Evolutionary conservation across 2,113 vertebrate genomes (phyloP).

Genomic region (Plotosus lineatus): DNA sequence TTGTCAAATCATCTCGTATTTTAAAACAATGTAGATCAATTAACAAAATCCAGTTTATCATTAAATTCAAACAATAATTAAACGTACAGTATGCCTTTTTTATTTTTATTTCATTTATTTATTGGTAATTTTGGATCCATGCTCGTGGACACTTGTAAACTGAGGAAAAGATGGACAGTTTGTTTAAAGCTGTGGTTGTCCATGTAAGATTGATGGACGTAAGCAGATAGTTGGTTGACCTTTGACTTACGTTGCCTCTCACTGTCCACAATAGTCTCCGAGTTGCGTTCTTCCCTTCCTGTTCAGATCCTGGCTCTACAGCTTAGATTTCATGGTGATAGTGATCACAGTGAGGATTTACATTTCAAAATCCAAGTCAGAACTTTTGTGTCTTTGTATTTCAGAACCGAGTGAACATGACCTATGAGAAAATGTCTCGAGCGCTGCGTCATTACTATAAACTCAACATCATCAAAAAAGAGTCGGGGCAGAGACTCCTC

Average conservation of each 20-base stretch:
- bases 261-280: neutral
- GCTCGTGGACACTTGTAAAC: neutral
- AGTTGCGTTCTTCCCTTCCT: neutral
- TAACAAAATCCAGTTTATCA: neutral
- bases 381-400: constrained; percentile 21
- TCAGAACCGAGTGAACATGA: constrained; percentile 89
- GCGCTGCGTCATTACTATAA: constrained; percentile 92
- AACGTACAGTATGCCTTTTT: no score
- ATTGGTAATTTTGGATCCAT: neutral
- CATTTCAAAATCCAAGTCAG: neutral
- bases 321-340: neutral
- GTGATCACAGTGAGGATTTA: neutral
- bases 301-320: neutral
- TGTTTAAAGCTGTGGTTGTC: neutral
- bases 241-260: neutral
- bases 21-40: neutral
- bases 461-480: constrained; percentile 91
- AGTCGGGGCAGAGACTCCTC: constrained; percentile 85
- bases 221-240: neutral
- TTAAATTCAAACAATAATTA: neutral
- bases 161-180: neutral
- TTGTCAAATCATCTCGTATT: neutral
- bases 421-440: constrained; percentile 93
- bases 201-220: neutral
- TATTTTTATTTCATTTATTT: no score